Conservation (phyloP, 2,113 vertebrate species). For the Thalassoma bifasciatum region DNA sequence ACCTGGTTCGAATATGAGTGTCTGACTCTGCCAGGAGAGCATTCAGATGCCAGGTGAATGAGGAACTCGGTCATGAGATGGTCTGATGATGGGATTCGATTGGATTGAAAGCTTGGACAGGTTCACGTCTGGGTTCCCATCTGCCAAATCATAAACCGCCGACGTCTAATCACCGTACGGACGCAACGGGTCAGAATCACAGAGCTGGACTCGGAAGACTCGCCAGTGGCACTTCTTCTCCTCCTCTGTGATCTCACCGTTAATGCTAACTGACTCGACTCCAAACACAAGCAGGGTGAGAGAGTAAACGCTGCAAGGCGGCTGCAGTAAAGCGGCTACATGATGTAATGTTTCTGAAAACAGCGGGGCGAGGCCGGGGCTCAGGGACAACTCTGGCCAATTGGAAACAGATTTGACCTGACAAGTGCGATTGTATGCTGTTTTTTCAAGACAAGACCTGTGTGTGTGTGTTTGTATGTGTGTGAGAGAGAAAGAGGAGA, state of each 20-base stretch:
- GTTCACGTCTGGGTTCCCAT: constrained; percentile 62
- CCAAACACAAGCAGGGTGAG: constrained; percentile 58
- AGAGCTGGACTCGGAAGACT: constrained; percentile 15
- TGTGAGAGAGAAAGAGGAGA: constrained; percentile 9
- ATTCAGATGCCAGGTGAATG: constrained; percentile 66
- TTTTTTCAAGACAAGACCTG: constrained; percentile 69
- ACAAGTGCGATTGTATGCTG: constrained; percentile 73
- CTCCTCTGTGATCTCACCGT: constrained; percentile 60
- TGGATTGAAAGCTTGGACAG: constrained; percentile 59
- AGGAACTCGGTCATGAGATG: constrained; percentile 60
- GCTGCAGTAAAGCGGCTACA: constrained; percentile 63
- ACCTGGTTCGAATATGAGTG: constrained; percentile 71
- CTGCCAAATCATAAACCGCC: constrained; percentile 62
- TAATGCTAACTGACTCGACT: constrained; percentile 67
- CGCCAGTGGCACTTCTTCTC: constrained; percentile 34
- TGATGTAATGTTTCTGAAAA: constrained; percentile 80
- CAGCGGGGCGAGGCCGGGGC: constrained; percentile 71
- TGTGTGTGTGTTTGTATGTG: constrained; percentile 18
- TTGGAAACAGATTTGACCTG: constrained; percentile 80
- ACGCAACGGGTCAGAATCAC: constrained; percentile 29
- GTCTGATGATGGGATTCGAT: constrained; percentile 71
- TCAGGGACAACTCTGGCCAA: constrained; percentile 71
- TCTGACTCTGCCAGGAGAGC: constrained; percentile 49
- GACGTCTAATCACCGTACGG: constrained; percentile 64
- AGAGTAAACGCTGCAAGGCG: constrained; percentile 61